Conservation (phyloP, 2,113 vertebrate species). For the Zosterops japonicus region DNA sequence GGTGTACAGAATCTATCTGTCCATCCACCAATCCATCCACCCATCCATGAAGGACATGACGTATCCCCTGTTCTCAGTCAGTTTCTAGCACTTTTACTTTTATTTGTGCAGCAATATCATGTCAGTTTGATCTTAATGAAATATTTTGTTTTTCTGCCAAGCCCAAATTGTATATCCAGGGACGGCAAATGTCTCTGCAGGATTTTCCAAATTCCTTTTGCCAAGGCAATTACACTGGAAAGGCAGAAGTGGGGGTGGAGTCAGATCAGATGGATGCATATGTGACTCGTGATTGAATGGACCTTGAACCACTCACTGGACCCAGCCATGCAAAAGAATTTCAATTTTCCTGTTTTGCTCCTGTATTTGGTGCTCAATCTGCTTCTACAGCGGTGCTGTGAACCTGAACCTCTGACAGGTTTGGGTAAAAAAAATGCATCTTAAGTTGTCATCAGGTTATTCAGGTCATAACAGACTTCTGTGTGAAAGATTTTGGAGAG, state of each 20-base stretch:
- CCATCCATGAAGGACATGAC: neutral
- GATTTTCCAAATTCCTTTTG: neutral
- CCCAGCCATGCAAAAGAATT: neutral
- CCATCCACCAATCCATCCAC: neutral
- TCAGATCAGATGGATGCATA: neutral
- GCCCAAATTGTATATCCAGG: neutral
- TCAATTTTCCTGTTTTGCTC: neutral
- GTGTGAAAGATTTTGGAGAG: neutral
- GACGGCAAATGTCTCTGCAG: neutral
- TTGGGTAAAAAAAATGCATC: neutral
- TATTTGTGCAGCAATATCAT: neutral
- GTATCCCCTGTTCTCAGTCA: neutral
- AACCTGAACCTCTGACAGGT: neutral
- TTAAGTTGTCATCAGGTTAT: neutral
- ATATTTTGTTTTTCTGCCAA: neutral
- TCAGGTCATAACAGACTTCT: neutral
- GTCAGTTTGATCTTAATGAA: neutral
- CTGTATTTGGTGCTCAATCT: neutral
- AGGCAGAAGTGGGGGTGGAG: neutral
- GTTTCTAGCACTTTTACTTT: fast-evolving
- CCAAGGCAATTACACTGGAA: fast-evolving
- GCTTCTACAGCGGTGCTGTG: neutral
- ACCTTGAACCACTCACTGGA: neutral
- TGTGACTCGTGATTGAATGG: neutral
- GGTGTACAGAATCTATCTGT: neutral